Evolutionary conservation across 2,888 invertebrate species (phyloP), one percentile per base, ranked within the genome.

Genomic region (Caenorhabditis sp.): DNA sequence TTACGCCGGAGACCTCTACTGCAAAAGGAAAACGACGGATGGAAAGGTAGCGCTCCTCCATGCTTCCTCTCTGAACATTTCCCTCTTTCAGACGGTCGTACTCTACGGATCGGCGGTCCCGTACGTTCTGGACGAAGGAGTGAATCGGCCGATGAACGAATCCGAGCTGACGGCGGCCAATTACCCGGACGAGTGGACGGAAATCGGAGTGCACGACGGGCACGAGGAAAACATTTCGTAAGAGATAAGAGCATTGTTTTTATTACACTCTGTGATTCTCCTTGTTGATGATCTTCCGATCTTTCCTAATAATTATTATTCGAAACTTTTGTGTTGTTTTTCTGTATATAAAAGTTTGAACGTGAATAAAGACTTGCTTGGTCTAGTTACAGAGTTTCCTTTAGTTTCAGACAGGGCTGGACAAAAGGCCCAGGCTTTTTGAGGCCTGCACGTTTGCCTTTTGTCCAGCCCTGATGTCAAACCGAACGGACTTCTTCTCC

Each of bases 1-100:
- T 17, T 75, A 75, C 32, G 24, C 68, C 32, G 75, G 75, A 43
- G 75, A 75, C 53, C 45, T 75, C 15, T 75, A 75, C 35, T 75
- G 75, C 43, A 75, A 75, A 30, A 68, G 63, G 46, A 41, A 52
- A 11, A 35, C 68, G 6, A 1, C 4, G 1, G 68, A 75, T 52
- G 75, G 75, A 30, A 75, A 75, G 55, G 72, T 72, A 22, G 7
- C 24, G 15, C 27, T 32, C 26, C 22, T 27, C 17, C 30, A 30
- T 41, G 13, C 26, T 26, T 30, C 50, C 30, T 41, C 17, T 13
- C 13, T 8, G 35, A 11, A n/a, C 0, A 26, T 4, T 1, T 15
- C 41, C n/a, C 17, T 20, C 17, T 41, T 63, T 15, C 46, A 65
- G 71, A 35, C 48, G 6, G 71, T 76, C 1, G 15, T 76, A 3